Base-by-base conservation (phyloP, 2,888 invertebrate genomes). In the Andrena camellia region DNA sequence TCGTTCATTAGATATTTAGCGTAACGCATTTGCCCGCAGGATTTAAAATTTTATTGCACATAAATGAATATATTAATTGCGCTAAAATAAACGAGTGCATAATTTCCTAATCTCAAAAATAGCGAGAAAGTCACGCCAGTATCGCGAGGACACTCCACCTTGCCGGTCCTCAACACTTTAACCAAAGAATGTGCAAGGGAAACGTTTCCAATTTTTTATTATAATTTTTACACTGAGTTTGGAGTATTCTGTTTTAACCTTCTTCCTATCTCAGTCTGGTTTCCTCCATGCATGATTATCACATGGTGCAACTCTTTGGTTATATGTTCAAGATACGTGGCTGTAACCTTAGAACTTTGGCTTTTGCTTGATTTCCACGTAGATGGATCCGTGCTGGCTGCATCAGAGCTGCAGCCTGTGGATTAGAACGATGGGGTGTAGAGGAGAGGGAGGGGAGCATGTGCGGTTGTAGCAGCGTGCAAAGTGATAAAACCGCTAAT, bases 401-500 rank as follows among this genome's bases (percentile, higher is more conserved):
- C 52, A n/a, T 13, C 35, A 6, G 6, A 26, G 20, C 26, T 35
- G 20, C 60, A 29, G 23, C 70, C 17, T 29, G 23, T 26, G 72
- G 48, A 68, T 68, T 52, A 17, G 23, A 23, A 10, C n/a, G 23
- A 10, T n/a, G 10, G 17, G 63, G 8, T 8, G 60, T 23, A 33
- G 50, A 48, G 29, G 31, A 20, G 20, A 7, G 31, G 10, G 20
- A 33, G 48, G 10, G 23, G 29, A 8, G 31, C 3, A 31, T 10
- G 54, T n/a, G 68, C 31, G 33, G 68, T 75, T 75, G 80, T 59
- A 71, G 20, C 33, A 50, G 64, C 63, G 23, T 50, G 17, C 52
- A 35, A 78, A 62, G 62, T 64, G 68, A 67, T 74, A 75, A 79
- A 79, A 79, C 74, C 70, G 23, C 62, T 79, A 74, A 79, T 79